These are phyloP conservation scores for Lanistes nyassanus DNA, from an alignment of 1,140 invertebrate genomes.

Conservation along the genomic window DNA sequence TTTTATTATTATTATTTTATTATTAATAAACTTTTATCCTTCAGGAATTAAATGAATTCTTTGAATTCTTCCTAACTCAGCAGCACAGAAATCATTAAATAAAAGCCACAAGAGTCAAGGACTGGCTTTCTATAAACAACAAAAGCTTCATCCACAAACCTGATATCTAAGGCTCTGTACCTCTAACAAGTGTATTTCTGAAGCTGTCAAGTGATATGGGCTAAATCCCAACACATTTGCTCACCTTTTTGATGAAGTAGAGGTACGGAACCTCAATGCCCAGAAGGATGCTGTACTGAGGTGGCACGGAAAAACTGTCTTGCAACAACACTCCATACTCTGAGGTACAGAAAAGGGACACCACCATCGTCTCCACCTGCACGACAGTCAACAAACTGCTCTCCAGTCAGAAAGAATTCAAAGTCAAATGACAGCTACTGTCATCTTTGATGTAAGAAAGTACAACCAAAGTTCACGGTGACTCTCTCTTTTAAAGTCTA, in stretches of 20 bases:
- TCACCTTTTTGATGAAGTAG: slow-evolving; percentile 69
- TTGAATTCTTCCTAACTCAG: too few relatives aligned
- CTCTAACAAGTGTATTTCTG: too few relatives aligned
- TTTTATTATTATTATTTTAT: background rate
- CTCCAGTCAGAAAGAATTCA: too few relatives aligned
- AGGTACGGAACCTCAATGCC: slow-evolving; percentile 71
- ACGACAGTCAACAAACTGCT: background rate
- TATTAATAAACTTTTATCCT: background rate
- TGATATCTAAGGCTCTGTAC: background rate
- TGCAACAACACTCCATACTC: slow-evolving; percentile 80
- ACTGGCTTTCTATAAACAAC: too few relatives aligned
- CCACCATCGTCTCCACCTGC: slow-evolving; percentile 71
- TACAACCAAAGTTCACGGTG: too few relatives aligned
- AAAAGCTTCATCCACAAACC: background rate
- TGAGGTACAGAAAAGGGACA: slow-evolving; percentile 77
- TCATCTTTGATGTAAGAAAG: too few relatives aligned
- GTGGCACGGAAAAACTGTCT: slow-evolving; percentile 72
- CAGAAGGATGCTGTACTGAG: slow-evolving; percentile 56
- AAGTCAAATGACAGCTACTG: too few relatives aligned
- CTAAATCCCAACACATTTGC: background rate
- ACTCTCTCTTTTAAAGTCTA: too few relatives aligned
- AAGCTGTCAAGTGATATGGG: too few relatives aligned
- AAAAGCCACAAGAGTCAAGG: background rate
- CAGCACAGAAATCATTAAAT: background rate
- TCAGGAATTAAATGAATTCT: background rate